Base-by-base conservation (phyloP, 2,797 vertebrate genomes). In the Lycodopsis pacificus region DNA sequence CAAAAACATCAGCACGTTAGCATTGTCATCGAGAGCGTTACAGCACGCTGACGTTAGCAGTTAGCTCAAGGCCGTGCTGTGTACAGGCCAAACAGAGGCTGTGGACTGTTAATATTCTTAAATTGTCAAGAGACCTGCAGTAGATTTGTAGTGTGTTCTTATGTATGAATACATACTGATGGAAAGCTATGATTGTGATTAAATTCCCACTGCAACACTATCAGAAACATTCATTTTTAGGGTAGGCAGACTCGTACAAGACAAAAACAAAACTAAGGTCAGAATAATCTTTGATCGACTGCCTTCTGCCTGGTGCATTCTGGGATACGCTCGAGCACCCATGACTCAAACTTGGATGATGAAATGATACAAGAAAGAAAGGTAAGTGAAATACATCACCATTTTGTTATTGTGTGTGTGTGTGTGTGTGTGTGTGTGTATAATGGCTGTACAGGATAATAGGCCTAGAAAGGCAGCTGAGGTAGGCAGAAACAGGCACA, bases 401-500 rank as follows among this genome's bases (percentile, higher is more conserved):
- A 10, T 48, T 63, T 9, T 30, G 17, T 17, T n/a, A 15, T 49
- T 54, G 51, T 49, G 58, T 25, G 58, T 34, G 65, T 51, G 65
- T 48, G 30, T 30, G 27, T 30, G n/a, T 17, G 11, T 27, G 25
- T 53, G 56, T 59, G 48, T 71, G 65, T 22, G 48, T 30, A 62
- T 48, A 38, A 49, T 34, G 13, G 1, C 20, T 38, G n/a, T 53
- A 12, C 46, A 58, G 53, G 44, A 77, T 76, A 79, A 87, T 20
- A 32, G 64, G 65, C 30, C 11, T 51, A 5, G 42, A 82, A 40
- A 67, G 71, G 69, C 32, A 68, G 72, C 77, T 62, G 58, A 71
- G 77, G 65, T 22, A 79, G 48, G 58, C 66, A 76, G 82, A 79
- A 82, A 80, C 17, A 84, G 79, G 85, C 79, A 87, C 73, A 88